A percentile compares a stretch with the other conserved stretches of the same genome.
phyloP scores from a whole-genome alignment of 2,888 invertebrate genomes.

The Dyspetes luteomarginatus region DNA sequence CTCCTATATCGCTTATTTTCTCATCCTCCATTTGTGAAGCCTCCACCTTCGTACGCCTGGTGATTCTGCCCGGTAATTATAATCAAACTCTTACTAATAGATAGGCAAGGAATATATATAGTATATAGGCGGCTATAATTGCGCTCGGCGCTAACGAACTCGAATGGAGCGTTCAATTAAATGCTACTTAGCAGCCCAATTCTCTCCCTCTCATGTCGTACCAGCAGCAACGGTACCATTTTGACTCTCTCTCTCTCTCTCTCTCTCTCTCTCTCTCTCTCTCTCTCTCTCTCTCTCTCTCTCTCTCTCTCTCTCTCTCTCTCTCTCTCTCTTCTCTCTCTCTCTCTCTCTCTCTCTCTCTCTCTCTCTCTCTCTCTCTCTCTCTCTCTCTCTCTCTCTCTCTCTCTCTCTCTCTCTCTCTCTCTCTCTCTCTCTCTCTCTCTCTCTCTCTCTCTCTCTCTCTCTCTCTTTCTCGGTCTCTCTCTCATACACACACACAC shows the following conservation, averaged over 20 bases:
- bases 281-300: too few species aligned
- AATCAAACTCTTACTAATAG: conserved; percentile 78
- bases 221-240: conserved; percentile 40
- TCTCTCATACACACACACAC: background rate
- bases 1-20: background rate
- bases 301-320: too few species aligned
- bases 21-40: background rate
- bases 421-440: conserved; percentile 25
- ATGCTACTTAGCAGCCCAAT: conserved; percentile 77
- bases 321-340: conserved; percentile 47
- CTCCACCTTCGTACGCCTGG: conserved; percentile 49
- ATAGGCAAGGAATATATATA: conserved; percentile 64
- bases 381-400: conserved; percentile 30
- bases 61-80: conserved; percentile 72
- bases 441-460: conserved; percentile 13
- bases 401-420: background rate
- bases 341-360: background rate
- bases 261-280: background rate
- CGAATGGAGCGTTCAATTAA: conserved; percentile 80
- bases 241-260: conserved; percentile 21
- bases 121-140: conserved; percentile 71
- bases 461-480: background rate
- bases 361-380: conserved; percentile 2
- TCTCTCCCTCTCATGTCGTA: conserved; percentile 50
- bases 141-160: conserved; percentile 78